Evolutionary conservation across 2,113 vertebrate species (phyloP).

Genomic region (Gymnarchus niloticus): DNA sequence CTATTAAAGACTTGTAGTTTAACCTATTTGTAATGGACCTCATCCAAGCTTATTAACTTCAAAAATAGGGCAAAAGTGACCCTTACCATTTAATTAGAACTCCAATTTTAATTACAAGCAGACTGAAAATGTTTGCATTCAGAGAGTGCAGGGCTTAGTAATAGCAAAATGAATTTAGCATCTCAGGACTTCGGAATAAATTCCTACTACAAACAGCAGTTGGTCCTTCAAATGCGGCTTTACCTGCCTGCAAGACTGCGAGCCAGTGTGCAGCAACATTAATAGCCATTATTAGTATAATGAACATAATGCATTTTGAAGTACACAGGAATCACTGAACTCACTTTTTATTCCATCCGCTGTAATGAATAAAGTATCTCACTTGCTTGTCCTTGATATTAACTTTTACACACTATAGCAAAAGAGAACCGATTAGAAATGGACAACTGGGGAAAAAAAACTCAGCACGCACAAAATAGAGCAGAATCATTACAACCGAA

Average conservation of each 20-base stretch:
- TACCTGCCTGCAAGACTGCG: background rate
- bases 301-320: background rate
- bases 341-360: conserved; percentile 99
- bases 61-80: background rate
- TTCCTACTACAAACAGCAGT: background rate
- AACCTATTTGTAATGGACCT: background rate
- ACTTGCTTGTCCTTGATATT: conserved; percentile 99
- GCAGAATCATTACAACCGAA: background rate
- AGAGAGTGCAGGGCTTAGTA: background rate
- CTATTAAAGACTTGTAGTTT: background rate
- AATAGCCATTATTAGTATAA: background rate
- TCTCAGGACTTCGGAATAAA: background rate
- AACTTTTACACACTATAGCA: conserved; percentile 96
- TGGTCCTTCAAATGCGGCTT: background rate
- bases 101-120: background rate
- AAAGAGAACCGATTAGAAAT: too few species aligned
- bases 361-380: conserved; percentile 99
- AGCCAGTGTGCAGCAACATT: background rate
- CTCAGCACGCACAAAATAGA: background rate
- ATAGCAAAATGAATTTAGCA: background rate
- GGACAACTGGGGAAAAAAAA: background rate
- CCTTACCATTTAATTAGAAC: background rate
- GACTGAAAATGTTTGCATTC: background rate
- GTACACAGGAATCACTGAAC: conserved; percentile 45
- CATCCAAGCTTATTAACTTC: background rate